These are phyloP conservation scores for Drusus annulatus DNA, from an alignment of 1,140 invertebrate genomes.

Conservation along the genomic window DNA sequence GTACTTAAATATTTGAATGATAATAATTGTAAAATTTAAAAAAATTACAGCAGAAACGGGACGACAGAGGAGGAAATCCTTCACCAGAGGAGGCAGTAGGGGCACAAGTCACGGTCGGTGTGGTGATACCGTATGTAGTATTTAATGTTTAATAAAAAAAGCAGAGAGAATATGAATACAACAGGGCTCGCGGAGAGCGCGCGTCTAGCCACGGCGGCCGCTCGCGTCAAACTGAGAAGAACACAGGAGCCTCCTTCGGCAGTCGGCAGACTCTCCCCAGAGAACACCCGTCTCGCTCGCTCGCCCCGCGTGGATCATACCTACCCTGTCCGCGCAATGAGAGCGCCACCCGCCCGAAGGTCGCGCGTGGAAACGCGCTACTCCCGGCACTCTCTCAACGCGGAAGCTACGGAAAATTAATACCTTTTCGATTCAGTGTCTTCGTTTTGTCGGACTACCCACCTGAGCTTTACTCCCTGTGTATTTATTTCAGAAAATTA, in stretches of 20 bases:
- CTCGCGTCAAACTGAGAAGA: constrained; percentile 58
- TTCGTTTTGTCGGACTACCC: constrained; percentile 3
- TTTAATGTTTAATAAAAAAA: constrained; percentile 51
- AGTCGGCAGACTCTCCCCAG: constrained; percentile 20
- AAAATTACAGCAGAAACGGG: constrained; percentile 47
- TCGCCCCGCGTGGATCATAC: constrained; percentile 27
- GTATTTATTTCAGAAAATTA: constrained; percentile 7
- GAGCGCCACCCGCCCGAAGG: constrained; percentile 14
- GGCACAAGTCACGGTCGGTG: constrained; percentile 39
- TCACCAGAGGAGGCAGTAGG: constrained; percentile 40
- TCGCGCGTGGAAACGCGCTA: not conserved
- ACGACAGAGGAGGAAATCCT: constrained; percentile 41
- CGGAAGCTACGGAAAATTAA: not conserved
- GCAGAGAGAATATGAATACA: constrained; percentile 50
- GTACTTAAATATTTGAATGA: not conserved
- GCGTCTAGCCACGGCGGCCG: constrained; percentile 59
- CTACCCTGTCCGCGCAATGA: constrained; percentile 23
- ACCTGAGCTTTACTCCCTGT: not conserved
- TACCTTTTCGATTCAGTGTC: not conserved
- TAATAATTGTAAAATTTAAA: constrained; percentile 6
- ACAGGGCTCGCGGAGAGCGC: constrained; percentile 53
- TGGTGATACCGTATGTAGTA: constrained; percentile 32
- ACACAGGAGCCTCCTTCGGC: constrained; percentile 18
- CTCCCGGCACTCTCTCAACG: not conserved
- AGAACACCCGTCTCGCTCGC: constrained; percentile 32